A percentile compares a stretch with the other conserved stretches of the same genome.
These are phyloP conservation scores for Caradrina kadenii DNA, from an alignment of 2,888 invertebrate species.

Conservation along the genomic window DNA sequence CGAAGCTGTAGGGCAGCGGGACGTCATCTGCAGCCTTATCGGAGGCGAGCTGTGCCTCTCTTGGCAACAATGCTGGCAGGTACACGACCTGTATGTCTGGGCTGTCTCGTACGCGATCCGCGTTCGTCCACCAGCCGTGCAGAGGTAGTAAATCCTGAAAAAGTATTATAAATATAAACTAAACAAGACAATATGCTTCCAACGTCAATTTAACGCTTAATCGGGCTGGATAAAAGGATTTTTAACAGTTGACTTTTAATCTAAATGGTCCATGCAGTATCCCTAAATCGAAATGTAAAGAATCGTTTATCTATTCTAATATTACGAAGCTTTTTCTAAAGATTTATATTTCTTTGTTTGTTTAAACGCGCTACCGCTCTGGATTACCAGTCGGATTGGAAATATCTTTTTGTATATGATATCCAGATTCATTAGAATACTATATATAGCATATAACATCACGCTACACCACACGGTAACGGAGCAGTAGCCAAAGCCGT, in stretches of 20 bases:
- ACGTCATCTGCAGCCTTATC: constrained; percentile 78
- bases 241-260: neutral
- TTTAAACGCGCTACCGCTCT: no score
- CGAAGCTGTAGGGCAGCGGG: constrained; percentile 90
- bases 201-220: neutral
- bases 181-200: neutral
- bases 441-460: no score
- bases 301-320: neutral
- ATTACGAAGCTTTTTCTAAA: no score
- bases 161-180: neutral
- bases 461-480: no score
- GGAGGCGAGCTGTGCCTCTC: constrained; percentile 81
- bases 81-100: constrained; percentile 91
- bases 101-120: constrained; percentile 68
- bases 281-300: no score
- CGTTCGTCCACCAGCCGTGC: constrained; percentile 77
- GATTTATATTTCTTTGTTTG: no score
- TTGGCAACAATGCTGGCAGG: constrained; percentile 88
- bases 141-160: constrained; percentile 77
- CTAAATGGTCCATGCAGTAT: no score
- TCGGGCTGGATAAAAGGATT: neutral
- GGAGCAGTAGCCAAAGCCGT: no score
- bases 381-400: no score
- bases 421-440: no score
- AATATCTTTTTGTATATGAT: no score